A percentile compares a stretch with the other conserved stretches of the same genome.
Conservation (phyloP, 30 jellyfish, hydroid and myxozoan species). For the Calvadosia cruxmelitensis region DNA sequence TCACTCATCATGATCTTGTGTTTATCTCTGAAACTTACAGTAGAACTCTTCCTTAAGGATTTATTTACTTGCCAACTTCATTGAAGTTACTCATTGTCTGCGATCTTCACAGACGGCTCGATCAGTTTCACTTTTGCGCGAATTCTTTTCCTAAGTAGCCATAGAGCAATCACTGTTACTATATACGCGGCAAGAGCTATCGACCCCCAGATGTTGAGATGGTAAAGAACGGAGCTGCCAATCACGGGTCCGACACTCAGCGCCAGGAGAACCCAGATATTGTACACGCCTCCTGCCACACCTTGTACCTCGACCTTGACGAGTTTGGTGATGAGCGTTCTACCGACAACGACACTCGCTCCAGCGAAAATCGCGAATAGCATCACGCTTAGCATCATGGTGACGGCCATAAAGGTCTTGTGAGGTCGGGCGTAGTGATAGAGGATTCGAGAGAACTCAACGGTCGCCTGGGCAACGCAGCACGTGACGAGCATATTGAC, state of each 20-base stretch:
- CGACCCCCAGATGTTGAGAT: neutral
- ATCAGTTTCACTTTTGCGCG: too few species aligned
- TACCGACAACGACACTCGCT: neutral
- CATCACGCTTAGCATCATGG: neutral
- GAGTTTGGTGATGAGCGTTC: neutral
- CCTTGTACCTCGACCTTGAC: neutral
- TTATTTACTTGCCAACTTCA: too few species aligned
- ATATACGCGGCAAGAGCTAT: neutral
- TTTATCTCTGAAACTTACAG: too few species aligned
- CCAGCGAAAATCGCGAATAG: neutral
- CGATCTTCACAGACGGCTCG: too few species aligned
- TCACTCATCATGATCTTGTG: too few species aligned
- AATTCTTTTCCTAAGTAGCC: too few species aligned
- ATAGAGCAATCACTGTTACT: too few species aligned
- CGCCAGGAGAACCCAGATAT: neutral
- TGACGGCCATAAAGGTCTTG: neutral
- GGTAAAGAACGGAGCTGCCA: neutral
- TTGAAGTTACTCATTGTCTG: too few species aligned
- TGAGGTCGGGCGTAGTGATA: neutral
- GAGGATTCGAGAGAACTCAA: neutral
- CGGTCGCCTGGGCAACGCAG: neutral
- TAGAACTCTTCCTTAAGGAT: too few species aligned
- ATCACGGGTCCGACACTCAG: neutral
- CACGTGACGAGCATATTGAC: neutral
- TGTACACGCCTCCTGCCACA: neutral